These are phyloP conservation scores for Parnassius mnemosyne DNA, from an alignment of 2,888 invertebrate genomes.

Conservation along the genomic window DNA sequence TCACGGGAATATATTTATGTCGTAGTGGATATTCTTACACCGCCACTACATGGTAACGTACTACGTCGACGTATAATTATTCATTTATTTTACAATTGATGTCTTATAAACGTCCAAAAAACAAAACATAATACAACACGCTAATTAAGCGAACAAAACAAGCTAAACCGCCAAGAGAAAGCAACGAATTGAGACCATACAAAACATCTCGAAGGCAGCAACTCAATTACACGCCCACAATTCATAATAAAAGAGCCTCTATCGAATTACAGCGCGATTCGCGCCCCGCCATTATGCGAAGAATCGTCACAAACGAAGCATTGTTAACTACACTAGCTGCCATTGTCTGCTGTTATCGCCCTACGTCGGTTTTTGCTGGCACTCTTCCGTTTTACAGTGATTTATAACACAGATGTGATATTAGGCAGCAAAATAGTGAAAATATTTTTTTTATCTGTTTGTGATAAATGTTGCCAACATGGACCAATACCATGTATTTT, in stretches of 20 bases:
- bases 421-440: conserved; percentile 36
- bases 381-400: conserved; percentile 66
- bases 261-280: conserved; percentile 73
- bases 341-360: conserved; percentile 76
- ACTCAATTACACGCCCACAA: conserved; percentile 75
- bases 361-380: conserved; percentile 72
- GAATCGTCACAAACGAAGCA: conserved; percentile 79
- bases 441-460: not conserved
- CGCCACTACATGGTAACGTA: no score
- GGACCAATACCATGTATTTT: no score
- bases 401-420: conserved; percentile 45
- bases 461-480: no score
- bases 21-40: no score
- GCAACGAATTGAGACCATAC: conserved; percentile 48
- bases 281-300: conserved; percentile 74
- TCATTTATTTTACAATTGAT: no score
- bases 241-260: conserved; percentile 70
- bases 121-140: conserved; percentile 23
- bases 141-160: conserved; percentile 15
- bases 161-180: conserved; percentile 17
- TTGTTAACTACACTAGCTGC: conserved; percentile 74
- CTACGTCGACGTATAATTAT: no score
- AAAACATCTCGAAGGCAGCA: conserved; percentile 53
- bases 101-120: not conserved
- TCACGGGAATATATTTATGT: no score